These are phyloP conservation scores for Torymus auratus DNA, from an alignment of 2,888 invertebrate genomes.

Conservation along the genomic window DNA sequence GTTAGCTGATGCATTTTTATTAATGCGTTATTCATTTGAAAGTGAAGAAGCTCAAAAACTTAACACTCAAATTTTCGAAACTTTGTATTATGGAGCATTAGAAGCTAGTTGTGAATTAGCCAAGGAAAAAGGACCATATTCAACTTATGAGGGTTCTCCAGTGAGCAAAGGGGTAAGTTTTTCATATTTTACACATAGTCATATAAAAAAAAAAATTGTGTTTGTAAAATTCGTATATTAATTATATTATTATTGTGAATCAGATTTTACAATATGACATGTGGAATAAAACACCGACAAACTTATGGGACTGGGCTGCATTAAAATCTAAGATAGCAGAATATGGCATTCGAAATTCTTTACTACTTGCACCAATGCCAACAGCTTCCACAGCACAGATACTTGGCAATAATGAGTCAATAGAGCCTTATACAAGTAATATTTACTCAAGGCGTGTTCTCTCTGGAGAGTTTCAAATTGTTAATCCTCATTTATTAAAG, in stretches of 20 bases:
- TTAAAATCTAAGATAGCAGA: slow-evolving; percentile 91
- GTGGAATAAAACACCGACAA: slow-evolving; percentile 94
- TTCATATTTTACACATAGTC: slow-evolving; percentile 62
- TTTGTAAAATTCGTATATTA: too few relatives aligned
- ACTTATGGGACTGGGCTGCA: slow-evolving; percentile 92
- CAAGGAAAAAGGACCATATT: slow-evolving; percentile 89
- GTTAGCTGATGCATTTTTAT: slow-evolving; percentile 95
- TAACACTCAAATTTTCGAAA: slow-evolving; percentile 98
- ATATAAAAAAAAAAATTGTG: too few relatives aligned
- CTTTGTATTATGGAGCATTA: slow-evolving; percentile 96
- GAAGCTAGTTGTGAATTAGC: slow-evolving; percentile 98
- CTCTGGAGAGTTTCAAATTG: slow-evolving; percentile 97
- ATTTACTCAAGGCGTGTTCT: slow-evolving; percentile 95
- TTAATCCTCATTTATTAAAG: slow-evolving; percentile 95
- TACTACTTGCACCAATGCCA: slow-evolving; percentile 98
- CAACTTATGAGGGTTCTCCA: slow-evolving; percentile 94
- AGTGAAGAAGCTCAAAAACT: slow-evolving; percentile 89
- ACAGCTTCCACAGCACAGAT: slow-evolving; percentile 99
- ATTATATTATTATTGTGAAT: too few relatives aligned
- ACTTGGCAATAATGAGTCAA: slow-evolving; percentile 98
- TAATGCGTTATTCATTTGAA: slow-evolving; percentile 96
- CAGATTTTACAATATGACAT: slow-evolving; percentile 96
- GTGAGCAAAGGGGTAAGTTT: slow-evolving; percentile 89
- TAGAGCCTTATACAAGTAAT: slow-evolving; percentile 98
- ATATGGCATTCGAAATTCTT: slow-evolving; percentile 94